These are phyloP conservation scores for Collichthys lucidus DNA, from an alignment of 2,113 vertebrate genomes.

Conservation along the genomic window DNA sequence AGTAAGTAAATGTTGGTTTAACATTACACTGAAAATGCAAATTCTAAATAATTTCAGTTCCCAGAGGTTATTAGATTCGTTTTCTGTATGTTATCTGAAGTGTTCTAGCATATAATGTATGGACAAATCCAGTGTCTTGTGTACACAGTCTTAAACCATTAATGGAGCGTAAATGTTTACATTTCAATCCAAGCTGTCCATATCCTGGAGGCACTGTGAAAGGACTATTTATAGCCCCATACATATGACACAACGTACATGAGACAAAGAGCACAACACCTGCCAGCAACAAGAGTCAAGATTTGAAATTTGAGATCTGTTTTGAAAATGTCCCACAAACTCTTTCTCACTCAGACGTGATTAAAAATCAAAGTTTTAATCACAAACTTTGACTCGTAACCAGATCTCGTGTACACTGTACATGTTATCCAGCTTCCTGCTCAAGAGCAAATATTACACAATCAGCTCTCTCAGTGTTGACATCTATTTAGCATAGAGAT, in stretches of 20 bases:
- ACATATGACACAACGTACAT: not conserved
- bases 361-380: constrained; percentile 9
- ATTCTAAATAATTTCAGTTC: too few relatives aligned
- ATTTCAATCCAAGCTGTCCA: not conserved
- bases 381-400: not conserved
- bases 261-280: not conserved
- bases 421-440: constrained; percentile 42
- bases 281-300: not conserved
- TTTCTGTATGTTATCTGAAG: not conserved
- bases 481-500: constrained; percentile 55
- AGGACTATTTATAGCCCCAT: constrained; percentile 5
- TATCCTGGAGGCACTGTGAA: not conserved
- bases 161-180: constrained; percentile 14
- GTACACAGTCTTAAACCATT: constrained; percentile 15
- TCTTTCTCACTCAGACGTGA: not conserved
- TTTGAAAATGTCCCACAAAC: not conserved
- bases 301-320: not conserved
- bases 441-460: constrained; percentile 58
- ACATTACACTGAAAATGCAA: too few relatives aligned
- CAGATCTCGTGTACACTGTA: constrained; percentile 2
- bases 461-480: constrained; percentile 61
- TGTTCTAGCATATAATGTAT: not conserved
- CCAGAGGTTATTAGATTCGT: not conserved
- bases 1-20: too few relatives aligned
- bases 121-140: constrained; percentile 4